Evolutionary conservation across 2,888 invertebrate species (phyloP).

Genomic region (Plagodis pulveraria): DNA sequence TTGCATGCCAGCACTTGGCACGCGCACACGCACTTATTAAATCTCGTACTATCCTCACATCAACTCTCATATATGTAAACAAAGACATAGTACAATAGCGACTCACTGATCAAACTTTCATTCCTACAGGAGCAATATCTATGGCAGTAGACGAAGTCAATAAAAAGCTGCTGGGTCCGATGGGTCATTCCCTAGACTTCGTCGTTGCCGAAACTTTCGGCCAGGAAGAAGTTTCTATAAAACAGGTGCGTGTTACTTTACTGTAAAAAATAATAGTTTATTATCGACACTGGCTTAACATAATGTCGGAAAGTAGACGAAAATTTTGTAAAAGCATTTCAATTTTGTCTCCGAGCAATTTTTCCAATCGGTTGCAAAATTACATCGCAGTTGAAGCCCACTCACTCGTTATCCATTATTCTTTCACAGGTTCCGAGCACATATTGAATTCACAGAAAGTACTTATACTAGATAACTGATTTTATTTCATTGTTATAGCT

Average conservation of each 20-base stretch:
- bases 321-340: constrained; percentile 45
- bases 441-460: constrained; percentile 47
- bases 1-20: constrained; percentile 53
- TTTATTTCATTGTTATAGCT: constrained; percentile 21
- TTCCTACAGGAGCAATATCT: constrained; percentile 90
- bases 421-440: constrained; percentile 61
- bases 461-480: constrained; percentile 28
- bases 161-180: constrained; percentile 81
- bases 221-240: constrained; percentile 93
- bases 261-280: constrained; percentile 35
- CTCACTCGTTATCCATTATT: constrained; percentile 58
- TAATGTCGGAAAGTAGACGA: constrained; percentile 30
- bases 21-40: constrained; percentile 40
- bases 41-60: constrained; percentile 16
- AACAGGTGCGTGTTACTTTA: constrained; percentile 71
- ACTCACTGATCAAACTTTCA: constrained; percentile 11
- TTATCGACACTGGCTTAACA: constrained; percentile 23
- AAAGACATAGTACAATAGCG: not conserved
- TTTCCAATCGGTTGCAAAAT: constrained; percentile 63
- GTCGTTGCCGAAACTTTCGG: constrained; percentile 96
- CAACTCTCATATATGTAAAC: constrained; percentile 1
- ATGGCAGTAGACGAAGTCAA: constrained; percentile 94
- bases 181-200: constrained; percentile 91
- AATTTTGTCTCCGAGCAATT: constrained; percentile 46
- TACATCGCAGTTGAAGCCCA: constrained; percentile 53